These are phyloP conservation scores for Ramphastos sulfuratus DNA, from an alignment of 2,113 vertebrate species.

Conservation along the genomic window DNA sequence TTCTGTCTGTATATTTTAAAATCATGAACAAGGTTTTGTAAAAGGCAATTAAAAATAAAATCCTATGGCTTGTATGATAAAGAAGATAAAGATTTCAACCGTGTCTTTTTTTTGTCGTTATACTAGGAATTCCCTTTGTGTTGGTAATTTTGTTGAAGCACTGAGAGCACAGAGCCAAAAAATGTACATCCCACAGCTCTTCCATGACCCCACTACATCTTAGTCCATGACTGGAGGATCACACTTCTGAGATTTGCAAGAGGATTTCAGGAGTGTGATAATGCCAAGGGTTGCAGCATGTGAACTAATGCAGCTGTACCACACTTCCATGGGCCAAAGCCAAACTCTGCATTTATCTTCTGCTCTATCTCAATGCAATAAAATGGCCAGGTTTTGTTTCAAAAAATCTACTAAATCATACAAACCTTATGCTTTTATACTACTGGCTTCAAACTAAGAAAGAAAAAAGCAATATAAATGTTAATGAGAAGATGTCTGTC, in stretches of 20 bases:
- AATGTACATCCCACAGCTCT: not conserved
- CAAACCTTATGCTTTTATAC: not conserved
- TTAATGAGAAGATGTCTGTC: constrained; percentile 75
- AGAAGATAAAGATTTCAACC: not conserved
- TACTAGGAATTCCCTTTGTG: not conserved
- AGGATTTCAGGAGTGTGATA: not conserved
- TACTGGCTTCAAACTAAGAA: constrained; percentile 47
- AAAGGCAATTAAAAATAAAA: not conserved
- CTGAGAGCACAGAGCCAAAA: not conserved
- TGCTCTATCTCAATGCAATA: not conserved
- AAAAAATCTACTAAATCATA: constrained; percentile 38
- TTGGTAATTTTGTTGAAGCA: not conserved
- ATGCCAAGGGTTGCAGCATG: not conserved
- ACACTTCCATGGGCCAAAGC: not conserved
- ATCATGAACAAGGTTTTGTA: not conserved
- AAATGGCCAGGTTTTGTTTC: constrained; percentile 4
- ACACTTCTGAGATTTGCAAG: not conserved
- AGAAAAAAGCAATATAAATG: constrained; percentile 79
- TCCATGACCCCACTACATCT: not conserved
- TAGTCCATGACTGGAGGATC: not conserved
- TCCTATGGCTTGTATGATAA: fast-evolving
- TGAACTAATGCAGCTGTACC: not conserved
- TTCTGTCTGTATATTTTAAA: not conserved
- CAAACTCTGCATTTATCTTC: not conserved
- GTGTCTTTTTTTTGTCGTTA: not conserved